Evolutionary conservation across 1,140 invertebrate species (phyloP).

Genomic region (Drosophila kanapiae): DNA sequence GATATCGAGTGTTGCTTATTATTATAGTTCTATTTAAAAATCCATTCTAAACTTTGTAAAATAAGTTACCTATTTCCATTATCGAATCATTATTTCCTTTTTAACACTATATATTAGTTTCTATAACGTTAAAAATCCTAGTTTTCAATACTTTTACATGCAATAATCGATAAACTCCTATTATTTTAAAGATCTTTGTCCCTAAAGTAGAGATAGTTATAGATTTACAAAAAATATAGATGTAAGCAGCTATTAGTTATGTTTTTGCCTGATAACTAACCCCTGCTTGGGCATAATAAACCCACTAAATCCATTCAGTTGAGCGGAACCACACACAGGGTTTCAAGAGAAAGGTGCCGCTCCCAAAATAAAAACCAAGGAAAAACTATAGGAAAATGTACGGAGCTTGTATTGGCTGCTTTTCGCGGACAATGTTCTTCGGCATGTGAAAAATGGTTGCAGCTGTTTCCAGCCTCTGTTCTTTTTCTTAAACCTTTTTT

Average conservation of each 20-base stretch:
- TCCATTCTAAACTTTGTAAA: too few species aligned
- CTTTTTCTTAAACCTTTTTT: background rate
- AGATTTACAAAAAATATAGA: too few species aligned
- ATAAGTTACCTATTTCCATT: too few species aligned
- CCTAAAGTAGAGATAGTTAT: too few species aligned
- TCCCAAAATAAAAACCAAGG: conserved; percentile 8
- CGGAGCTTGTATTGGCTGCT: background rate
- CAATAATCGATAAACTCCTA: too few species aligned
- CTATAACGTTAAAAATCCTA: too few species aligned
- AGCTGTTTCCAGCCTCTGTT: conserved; percentile 30
- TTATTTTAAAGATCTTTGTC: too few species aligned
- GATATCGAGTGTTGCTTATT: too few species aligned
- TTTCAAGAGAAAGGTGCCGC: conserved; percentile 15
- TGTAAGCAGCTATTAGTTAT: background rate
- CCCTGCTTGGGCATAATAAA: background rate
- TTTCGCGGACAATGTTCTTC: conserved; percentile 30
- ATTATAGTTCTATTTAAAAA: too few species aligned
- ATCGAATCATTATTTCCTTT: too few species aligned
- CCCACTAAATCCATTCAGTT: conserved; percentile 4
- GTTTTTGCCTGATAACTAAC: background rate
- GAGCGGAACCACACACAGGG: background rate
- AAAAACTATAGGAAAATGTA: background rate
- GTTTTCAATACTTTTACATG: too few species aligned
- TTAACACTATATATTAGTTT: too few species aligned
- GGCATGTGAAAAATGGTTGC: conserved; percentile 45